phyloP scores from a whole-genome alignment of 1,140 invertebrate genomes.

The Varroa destructor region DNA sequence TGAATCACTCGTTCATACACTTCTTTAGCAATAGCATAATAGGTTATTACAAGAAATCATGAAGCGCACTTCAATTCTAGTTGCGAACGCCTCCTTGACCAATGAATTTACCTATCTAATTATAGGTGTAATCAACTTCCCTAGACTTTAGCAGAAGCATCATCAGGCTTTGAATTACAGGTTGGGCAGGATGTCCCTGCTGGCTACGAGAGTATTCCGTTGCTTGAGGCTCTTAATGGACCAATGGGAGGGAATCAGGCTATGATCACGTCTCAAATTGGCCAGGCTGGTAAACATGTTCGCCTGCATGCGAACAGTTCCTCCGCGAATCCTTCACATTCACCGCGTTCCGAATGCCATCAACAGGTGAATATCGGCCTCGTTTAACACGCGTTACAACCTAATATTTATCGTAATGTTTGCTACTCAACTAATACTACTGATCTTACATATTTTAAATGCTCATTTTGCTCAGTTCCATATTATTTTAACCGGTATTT shows the following conservation, averaged over 20 bases:
- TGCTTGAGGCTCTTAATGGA: slow-evolving; percentile 97
- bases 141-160: slow-evolving; percentile 26
- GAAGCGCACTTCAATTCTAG: background rate
- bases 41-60: background rate
- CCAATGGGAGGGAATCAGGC: slow-evolving; percentile 42
- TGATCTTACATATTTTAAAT: too few relatives aligned
- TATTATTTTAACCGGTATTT: too few relatives aligned
- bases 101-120: slow-evolving; percentile 30
- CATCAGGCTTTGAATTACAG: slow-evolving; percentile 32
- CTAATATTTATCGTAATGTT: too few relatives aligned
- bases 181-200: slow-evolving; percentile 66
- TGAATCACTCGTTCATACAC: background rate
- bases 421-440: too few relatives aligned
- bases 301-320: too few relatives aligned
- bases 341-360: too few relatives aligned
- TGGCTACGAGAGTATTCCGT: slow-evolving; percentile 82
- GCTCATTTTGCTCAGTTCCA: too few relatives aligned
- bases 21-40: background rate
- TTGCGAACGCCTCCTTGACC: slow-evolving; percentile 27
- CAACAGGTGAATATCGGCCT: too few relatives aligned
- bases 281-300: background rate
- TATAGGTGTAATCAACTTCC: background rate
- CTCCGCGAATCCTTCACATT: too few relatives aligned
- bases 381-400: too few relatives aligned
- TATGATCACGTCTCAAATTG: background rate